Evolutionary conservation across 2,888 invertebrate species (phyloP).

Genomic region (Dicyrtomina minuta): DNA sequence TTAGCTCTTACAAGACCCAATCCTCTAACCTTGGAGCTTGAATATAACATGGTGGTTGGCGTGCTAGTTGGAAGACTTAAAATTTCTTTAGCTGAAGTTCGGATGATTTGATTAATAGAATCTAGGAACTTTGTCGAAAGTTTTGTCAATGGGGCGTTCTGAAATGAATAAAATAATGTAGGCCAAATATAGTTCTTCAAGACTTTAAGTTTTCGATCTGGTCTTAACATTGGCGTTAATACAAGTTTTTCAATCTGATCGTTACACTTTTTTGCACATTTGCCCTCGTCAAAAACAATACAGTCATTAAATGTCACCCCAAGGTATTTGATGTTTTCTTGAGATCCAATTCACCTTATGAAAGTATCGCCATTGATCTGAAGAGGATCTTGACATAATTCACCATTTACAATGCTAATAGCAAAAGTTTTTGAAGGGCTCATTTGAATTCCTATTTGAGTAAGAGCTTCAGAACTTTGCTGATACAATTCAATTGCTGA

Average conservation of each 20-base stretch:
- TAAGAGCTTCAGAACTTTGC: background rate
- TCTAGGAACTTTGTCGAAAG: background rate
- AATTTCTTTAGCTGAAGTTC: background rate
- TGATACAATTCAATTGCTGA: background rate
- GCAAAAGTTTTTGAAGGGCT: background rate
- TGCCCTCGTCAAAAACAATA: too few relatives aligned
- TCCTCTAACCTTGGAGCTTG: background rate
- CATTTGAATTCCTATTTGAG: background rate
- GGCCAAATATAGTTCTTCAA: too few relatives aligned
- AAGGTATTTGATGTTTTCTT: too few relatives aligned
- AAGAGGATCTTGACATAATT: background rate
- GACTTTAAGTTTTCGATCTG: background rate
- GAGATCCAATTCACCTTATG: too few relatives aligned
- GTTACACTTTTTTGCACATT: background rate
- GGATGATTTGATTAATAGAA: background rate
- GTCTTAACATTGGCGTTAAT: background rate
- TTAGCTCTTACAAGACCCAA: background rate
- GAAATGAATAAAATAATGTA: too few relatives aligned
- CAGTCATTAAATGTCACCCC: too few relatives aligned
- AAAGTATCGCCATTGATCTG: too few relatives aligned
- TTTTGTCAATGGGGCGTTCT: too few relatives aligned
- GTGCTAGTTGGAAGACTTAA: background rate
- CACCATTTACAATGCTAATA: background rate
- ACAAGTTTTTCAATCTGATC: background rate
- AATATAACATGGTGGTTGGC: constrained; percentile 8